Base-by-base conservation (phyloP, 2,888 invertebrate genomes). In the Tridacna crocea region DNA sequence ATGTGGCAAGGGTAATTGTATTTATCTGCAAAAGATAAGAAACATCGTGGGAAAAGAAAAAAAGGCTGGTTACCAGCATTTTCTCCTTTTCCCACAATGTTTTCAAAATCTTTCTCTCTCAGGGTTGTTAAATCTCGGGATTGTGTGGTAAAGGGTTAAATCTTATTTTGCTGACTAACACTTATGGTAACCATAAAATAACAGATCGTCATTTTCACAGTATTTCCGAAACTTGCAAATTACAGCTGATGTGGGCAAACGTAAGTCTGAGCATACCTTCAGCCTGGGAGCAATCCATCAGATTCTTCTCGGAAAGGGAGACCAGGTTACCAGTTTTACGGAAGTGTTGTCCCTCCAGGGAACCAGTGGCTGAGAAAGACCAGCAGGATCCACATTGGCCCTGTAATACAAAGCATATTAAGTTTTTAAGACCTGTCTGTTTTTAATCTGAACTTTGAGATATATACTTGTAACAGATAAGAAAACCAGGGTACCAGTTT, bases 331-430 rank as follows among this genome's bases (percentile, higher is more conserved):
- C 96, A 0, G 96, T 97, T 82, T 96, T 91, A 36, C 89, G 84
- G 87, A 89, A 92, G 79, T 93, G 92, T 84, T 94, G 94, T 8
- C 94, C 94, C 87, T 95, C 94, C 70, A 95, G 84, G 19, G 94
- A 90, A 19, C 94, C 99, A 75, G 98, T 98, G 55, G 98, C 96
- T n/a, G 97, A 97, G 93, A 98, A 98, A 0, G 98, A 98, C 94
- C 98, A 98, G 92, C 98, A 98, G 0, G 97, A 97, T 0, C 98
- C 98, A 91, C 98, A 98, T 13, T 96, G 95, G 82, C 95, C 96
- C 96, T 98, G 98, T 27, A 83, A 70, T 22, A 63, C 17, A 63
- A 55, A 55, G 55, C 2, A 55, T 19, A 19, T 55, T 13, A 51
- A 17, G 51, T 13, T 51, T 12, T 19, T 55, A 55, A 2, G 36